Evolutionary conservation across 2,797 vertebrate species (phyloP).

Genomic region (Acanthornis magna): DNA sequence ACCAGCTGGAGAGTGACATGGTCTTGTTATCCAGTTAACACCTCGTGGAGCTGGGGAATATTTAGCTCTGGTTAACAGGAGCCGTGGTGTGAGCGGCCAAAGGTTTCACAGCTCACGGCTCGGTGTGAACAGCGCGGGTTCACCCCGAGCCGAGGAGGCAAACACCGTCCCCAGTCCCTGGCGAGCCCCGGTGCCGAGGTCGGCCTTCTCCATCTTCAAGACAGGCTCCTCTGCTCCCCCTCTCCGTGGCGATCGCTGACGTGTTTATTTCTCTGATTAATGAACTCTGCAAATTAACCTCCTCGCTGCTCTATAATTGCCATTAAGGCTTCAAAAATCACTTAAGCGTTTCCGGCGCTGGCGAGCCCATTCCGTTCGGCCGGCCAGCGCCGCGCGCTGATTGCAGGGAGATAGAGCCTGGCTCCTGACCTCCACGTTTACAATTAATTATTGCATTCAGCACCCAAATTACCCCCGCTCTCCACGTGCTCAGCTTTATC

Average conservation of each 20-base stretch:
- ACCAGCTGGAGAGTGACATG: neutral
- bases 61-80: neutral
- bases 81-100: neutral
- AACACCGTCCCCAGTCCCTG: neutral
- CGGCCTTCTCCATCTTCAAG: neutral
- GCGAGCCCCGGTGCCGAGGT: neutral
- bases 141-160: fast-evolving
- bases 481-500: conserved; percentile 75
- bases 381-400: conserved; percentile 53
- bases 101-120: neutral
- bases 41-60: neutral
- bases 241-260: conserved; percentile 45
- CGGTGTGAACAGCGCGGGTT: neutral
- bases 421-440: conserved; percentile 74
- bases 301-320: conserved; percentile 71
- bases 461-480: conserved; percentile 75
- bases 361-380: conserved; percentile 40
- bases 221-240: conserved; percentile 5
- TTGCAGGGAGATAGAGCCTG: conserved; percentile 71
- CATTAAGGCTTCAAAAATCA: conserved; percentile 76
- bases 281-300: conserved; percentile 76
- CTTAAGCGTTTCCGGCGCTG: conserved; percentile 65
- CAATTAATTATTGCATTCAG: conserved; percentile 78
- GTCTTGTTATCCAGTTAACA: neutral
- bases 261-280: conserved; percentile 76